A percentile compares a stretch with the other conserved stretches of the same genome.
Evolutionary conservation across 2,797 vertebrate genomes (phyloP).

Genomic region (Propithecus perrieri): DNA sequence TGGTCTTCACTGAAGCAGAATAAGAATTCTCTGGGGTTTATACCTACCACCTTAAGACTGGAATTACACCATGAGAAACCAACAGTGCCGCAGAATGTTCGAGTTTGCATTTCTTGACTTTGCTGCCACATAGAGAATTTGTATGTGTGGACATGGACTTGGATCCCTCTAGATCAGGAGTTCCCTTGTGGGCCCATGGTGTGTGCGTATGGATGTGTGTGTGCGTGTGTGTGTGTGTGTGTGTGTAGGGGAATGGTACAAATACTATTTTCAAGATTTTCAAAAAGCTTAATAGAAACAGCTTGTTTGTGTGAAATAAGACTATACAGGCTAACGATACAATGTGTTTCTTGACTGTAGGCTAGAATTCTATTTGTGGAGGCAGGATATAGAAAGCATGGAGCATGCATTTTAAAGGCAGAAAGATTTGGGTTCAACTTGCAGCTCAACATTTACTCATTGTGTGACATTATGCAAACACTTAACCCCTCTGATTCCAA

Average conservation of each 20-base stretch:
- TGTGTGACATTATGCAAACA: background rate
- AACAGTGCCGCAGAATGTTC: background rate
- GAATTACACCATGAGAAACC: background rate
- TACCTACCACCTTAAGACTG: background rate
- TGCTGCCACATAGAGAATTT: background rate
- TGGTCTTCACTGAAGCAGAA: background rate
- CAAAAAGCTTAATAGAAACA: background rate
- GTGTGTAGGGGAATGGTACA: background rate
- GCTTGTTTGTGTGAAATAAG: background rate
- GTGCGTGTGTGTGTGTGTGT: background rate
- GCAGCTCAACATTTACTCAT: slow-evolving; percentile 17
- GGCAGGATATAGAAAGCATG: background rate
- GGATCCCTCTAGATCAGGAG: background rate
- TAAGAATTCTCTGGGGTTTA: background rate
- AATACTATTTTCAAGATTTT: background rate
- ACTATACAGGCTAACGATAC: background rate
- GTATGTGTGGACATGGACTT: background rate
- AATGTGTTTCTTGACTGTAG: slow-evolving; percentile 15
- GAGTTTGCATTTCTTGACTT: background rate
- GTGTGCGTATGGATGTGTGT: background rate
- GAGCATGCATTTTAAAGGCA: slow-evolving; percentile 11
- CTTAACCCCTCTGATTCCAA: slow-evolving; percentile 1
- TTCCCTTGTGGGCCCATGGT: background rate
- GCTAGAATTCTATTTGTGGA: background rate
- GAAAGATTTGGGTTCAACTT: slow-evolving; percentile 35